A percentile compares a stretch with the other conserved stretches of the same genome.
phyloP scores from a whole-genome alignment of 2,113 vertebrate species.

The Dermatemys mawii region DNA sequence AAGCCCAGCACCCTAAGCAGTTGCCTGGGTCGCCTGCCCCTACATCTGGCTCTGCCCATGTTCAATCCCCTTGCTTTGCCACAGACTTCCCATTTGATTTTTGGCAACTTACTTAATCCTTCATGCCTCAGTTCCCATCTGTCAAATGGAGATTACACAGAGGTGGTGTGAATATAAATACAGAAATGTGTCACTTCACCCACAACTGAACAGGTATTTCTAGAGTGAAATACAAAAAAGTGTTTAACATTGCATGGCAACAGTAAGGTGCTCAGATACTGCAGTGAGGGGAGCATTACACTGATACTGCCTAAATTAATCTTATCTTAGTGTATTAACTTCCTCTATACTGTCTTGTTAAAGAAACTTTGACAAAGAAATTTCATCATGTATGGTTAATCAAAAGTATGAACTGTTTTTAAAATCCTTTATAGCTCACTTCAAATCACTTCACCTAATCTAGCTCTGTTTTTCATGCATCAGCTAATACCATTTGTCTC shows the following conservation, averaged over 20 bases:
- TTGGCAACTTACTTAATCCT: too few species aligned
- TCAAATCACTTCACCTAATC: constrained; percentile 37
- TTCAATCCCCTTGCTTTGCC: too few species aligned
- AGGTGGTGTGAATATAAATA: neutral
- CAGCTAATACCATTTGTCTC: constrained; percentile 1
- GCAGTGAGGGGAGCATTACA: neutral
- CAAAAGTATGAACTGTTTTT: neutral
- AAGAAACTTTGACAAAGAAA: neutral
- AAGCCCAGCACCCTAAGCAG: too few species aligned
- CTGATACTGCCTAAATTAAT: neutral
- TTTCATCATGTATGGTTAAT: constrained; percentile 19
- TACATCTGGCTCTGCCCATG: too few species aligned
- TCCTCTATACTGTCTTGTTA: neutral
- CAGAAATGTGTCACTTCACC: neutral
- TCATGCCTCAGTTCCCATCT: neutral
- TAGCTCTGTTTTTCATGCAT: constrained; percentile 1
- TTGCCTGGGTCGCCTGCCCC: too few species aligned
- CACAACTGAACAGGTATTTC: neutral
- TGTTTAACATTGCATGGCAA: neutral
- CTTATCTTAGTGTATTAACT: constrained; percentile 7
- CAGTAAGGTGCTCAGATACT: neutral
- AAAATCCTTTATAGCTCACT: constrained; percentile 39
- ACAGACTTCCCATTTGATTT: too few species aligned
- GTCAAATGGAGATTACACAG: neutral
- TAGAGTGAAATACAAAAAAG: neutral